A percentile compares a stretch with the other conserved stretches of the same genome.
These are phyloP conservation scores for Drosophila cognata DNA, from an alignment of 2,888 invertebrate species.

Conservation along the genomic window DNA sequence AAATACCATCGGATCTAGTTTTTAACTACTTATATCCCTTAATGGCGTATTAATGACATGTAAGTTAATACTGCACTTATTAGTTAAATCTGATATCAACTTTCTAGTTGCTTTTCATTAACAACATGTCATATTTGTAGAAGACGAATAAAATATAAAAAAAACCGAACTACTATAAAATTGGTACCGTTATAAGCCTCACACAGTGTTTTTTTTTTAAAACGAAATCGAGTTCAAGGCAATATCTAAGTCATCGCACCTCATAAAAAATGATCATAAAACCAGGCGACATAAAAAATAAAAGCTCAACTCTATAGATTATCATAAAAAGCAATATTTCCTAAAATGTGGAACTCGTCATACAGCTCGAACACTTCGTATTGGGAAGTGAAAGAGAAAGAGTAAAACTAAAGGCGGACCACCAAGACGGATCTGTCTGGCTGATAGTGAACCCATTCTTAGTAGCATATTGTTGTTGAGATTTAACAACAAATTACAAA, in stretches of 20 bases:
- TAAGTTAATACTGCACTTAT: slow-evolving; percentile 1
- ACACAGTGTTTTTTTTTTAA: slow-evolving; percentile 23
- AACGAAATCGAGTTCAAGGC: slow-evolving; percentile 73
- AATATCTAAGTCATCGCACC: slow-evolving; percentile 80
- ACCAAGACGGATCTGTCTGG: slow-evolving; percentile 55
- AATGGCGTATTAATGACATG: slow-evolving; percentile 14
- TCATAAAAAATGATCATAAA: slow-evolving; percentile 72
- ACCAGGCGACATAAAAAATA: slow-evolving; percentile 64
- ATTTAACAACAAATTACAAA: slow-evolving; percentile 73
- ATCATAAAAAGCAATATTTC: slow-evolving; percentile 65
- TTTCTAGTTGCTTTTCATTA: slow-evolving; percentile 60
- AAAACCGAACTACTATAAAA: slow-evolving; percentile 48
- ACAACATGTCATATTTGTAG: slow-evolving; percentile 62
- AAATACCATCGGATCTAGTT: background rate
- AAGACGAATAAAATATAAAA: slow-evolving; percentile 39
- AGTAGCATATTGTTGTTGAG: slow-evolving; percentile 61
- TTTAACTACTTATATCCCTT: background rate
- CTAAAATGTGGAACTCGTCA: slow-evolving; percentile 25
- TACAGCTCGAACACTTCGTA: background rate
- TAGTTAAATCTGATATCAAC: slow-evolving; percentile 17
- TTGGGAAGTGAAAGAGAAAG: slow-evolving; percentile 16
- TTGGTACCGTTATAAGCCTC: slow-evolving; percentile 69
- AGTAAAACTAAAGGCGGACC: slow-evolving; percentile 49
- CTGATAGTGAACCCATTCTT: slow-evolving; percentile 57
- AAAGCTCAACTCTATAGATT: slow-evolving; percentile 60